phyloP scores from a whole-genome alignment of 2,113 vertebrate species.

The Triplophysa tibetana region DNA sequence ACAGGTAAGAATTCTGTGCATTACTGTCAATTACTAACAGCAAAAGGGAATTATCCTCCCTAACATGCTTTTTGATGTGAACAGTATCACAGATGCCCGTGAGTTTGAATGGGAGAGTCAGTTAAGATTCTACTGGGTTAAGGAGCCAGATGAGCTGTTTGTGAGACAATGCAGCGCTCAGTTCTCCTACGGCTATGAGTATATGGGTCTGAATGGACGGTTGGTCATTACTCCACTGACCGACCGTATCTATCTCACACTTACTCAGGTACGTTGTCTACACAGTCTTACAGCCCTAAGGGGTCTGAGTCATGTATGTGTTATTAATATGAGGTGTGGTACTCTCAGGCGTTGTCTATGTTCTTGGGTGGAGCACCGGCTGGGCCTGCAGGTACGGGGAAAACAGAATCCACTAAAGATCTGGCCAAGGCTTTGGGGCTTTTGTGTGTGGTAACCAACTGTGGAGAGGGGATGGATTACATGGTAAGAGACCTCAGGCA shows the following conservation, averaged over 20 bases:
- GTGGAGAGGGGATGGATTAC: constrained; percentile 97
- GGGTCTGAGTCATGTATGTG: constrained; percentile 1
- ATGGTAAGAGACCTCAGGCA: constrained; percentile 75
- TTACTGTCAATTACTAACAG: neutral
- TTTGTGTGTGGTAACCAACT: constrained; percentile 96
- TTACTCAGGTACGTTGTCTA: constrained; percentile 85
- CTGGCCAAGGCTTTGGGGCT: constrained; percentile 94
- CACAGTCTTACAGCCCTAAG: neutral
- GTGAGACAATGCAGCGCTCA: constrained; percentile 90
- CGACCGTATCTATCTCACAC: constrained; percentile 92
- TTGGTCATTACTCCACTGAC: constrained; percentile 96
- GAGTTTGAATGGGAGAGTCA: constrained; percentile 98
- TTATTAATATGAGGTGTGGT: constrained; percentile 27
- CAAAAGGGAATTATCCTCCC: neutral
- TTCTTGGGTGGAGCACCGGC: constrained; percentile 92
- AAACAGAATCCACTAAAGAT: constrained; percentile 97
- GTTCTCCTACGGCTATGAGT: constrained; percentile 94
- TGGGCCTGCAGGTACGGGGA: constrained; percentile 96
- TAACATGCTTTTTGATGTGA: neutral
- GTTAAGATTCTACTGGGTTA: constrained; percentile 91
- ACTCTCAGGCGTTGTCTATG: constrained; percentile 90
- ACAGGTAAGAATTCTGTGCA: constrained; percentile 72
- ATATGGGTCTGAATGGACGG: constrained; percentile 95
- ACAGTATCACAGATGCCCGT: constrained; percentile 85
- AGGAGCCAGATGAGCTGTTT: constrained; percentile 78